Percentiles rank a stretch among this genome's conserved stretches.
Conservation (phyloP, 1,140 invertebrate genomes). For the Cotesia chilonis region DNA sequence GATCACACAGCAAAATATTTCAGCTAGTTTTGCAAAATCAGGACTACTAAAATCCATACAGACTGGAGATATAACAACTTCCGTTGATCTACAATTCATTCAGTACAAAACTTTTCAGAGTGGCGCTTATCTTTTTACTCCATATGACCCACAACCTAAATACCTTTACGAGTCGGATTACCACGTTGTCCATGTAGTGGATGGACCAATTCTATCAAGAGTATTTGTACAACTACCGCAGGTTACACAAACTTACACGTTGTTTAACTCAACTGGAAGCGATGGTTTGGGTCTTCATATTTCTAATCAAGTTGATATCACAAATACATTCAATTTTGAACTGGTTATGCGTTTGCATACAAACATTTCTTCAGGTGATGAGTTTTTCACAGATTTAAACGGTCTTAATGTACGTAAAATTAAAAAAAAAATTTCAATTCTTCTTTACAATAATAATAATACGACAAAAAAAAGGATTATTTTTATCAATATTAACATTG, state of each 20-base stretch:
- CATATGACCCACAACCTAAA: conserved; percentile 73
- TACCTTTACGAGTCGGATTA: conserved; percentile 48
- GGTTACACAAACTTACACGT: conserved; percentile 75
- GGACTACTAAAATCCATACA: conserved; percentile 74
- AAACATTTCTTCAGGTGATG: conserved; percentile 75
- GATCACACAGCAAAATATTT: conserved; percentile 69
- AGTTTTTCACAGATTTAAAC: conserved; percentile 86
- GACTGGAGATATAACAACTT: conserved; percentile 65
- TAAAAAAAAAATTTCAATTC: too few relatives aligned
- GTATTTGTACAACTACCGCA: conserved; percentile 76
- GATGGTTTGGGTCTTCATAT: conserved; percentile 77
- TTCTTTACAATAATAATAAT: too few relatives aligned
- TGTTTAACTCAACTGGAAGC: conserved; percentile 74
- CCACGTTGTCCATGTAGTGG: conserved; percentile 69
- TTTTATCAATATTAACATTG: neutral
- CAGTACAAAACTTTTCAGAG: conserved; percentile 82
- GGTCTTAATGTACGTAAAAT: conserved; percentile 75
- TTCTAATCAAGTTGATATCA: conserved; percentile 81
- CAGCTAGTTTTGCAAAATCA: conserved; percentile 73
- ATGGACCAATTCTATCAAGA: conserved; percentile 75
- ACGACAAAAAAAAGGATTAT: too few relatives aligned
- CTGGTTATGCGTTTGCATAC: conserved; percentile 86
- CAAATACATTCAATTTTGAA: conserved; percentile 83
- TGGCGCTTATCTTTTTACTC: conserved; percentile 96
- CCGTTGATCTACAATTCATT: conserved; percentile 76